These are phyloP conservation scores for Diprion similis DNA, from an alignment of 1,140 invertebrate species.

Conservation along the genomic window DNA sequence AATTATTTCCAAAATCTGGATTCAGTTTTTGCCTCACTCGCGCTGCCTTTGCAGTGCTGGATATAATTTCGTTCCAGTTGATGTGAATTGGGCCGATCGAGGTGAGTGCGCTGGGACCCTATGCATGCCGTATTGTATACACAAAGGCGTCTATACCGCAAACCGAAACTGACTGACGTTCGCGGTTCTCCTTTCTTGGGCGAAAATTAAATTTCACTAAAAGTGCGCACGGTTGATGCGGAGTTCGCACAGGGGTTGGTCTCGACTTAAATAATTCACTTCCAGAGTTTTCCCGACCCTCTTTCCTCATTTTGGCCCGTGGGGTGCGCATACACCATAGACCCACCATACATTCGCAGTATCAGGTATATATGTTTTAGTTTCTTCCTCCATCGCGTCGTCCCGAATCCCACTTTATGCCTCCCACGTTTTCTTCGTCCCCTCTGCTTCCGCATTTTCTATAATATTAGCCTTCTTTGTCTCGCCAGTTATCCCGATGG, in stretches of 20 bases:
- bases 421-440: neutral
- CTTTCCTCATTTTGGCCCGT: too few species aligned
- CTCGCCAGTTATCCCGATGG: neutral
- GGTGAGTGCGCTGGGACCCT: too few species aligned
- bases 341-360: too few species aligned
- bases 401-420: neutral
- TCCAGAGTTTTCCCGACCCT: neutral
- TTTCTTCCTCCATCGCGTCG: neutral
- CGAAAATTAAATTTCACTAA: neutral
- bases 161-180: conserved; percentile 4
- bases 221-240: neutral
- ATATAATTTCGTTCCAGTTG: neutral
- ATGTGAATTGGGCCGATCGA: neutral
- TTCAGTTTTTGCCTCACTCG: neutral
- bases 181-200: neutral
- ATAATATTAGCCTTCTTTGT: neutral
- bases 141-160: neutral
- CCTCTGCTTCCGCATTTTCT: neutral
- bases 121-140: too few species aligned
- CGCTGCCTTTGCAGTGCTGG: neutral
- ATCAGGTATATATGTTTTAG: neutral
- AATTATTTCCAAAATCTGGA: neutral
- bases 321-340: too few species aligned
- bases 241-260: neutral
- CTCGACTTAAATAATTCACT: neutral